Base-by-base conservation (phyloP, 92 coral and sea anemone species). In the Porites divaricata region DNA sequence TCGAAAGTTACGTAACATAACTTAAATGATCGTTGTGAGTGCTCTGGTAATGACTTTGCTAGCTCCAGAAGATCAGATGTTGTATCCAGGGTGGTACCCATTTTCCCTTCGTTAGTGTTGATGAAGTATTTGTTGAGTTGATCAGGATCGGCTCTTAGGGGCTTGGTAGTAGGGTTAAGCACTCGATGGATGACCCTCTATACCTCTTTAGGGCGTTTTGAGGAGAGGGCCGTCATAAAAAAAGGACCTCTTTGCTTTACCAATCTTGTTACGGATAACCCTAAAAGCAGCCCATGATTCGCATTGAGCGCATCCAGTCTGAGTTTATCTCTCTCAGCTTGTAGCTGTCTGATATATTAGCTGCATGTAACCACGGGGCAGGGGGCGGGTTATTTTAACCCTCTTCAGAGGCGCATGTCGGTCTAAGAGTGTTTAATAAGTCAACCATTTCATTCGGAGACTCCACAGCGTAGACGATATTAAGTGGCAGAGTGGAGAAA, bases 381-480 rank as follows among this genome's bases (percentile, higher is more conserved):
- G 92, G 91, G 6, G 95, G 62, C 92, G 89, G 21, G 95, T 86
- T 20, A 92, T 86, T 70, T 85, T 89, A 1, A 81, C 89, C 75
- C 81, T 63, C 35, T 71, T 67, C 24, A 92, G 76, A 49, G 93
- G 91, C 21, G 89, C 85, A 70, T 89, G 95, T 51, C 89, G 81
- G 54, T 89, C 89, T 67, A 26, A 88, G 89, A 67, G 75, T 35
- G n/a, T 82, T 85, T 12, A 88, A 1, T 12, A 52, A 26, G 49
- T 77, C 74, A 25, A 80, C 81, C 87, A 21, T 86, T 49, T 86
- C 88, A 28, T 90, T 88, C 11, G 85, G 63, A 2, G 81, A 81
- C 20, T 86, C 93, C 50, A 90, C 14, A 21, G 88, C 88, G 63
- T 90, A 90, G 41, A 90, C 79, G 14, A 81, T 65, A n/a, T 77